Evolutionary conservation across 2,888 invertebrate genomes (phyloP), one percentile per base, ranked within the genome.

Genomic region (Schrankia costaestrigalis): DNA sequence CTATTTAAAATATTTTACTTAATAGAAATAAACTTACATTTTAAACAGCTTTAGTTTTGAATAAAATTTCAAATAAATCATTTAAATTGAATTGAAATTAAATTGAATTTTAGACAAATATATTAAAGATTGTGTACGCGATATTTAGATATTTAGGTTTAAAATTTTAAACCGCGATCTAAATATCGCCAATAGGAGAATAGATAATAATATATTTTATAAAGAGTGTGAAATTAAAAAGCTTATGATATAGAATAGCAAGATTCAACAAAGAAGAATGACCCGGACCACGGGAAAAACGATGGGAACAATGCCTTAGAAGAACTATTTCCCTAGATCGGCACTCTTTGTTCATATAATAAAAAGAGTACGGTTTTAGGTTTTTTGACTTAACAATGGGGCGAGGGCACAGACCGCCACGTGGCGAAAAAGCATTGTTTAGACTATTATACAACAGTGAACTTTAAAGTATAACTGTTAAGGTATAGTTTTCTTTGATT

Each of bases 321-420:
- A 64, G 65, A 64, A 54, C 57, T 63, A 66, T 76, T 79, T 75
- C 78, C 75, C 74, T 70, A 73, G 72, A 74, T 66, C 64, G 47
- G 54, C 46, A 30, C 41, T 51, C 71, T 72, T 81, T 80, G 78
- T 80, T 73, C 68, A n/a, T n/a, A n/a, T 47, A 53, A 46, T 49
- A 59, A 69, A 67, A 70, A 69, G 67, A 65, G 71, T 56, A 75
- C 75, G 75, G 73, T 71, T 83, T 75, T 62, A 71, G 75, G 76
- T 80, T 80, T 81, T 83, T 78, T 80, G 76, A 78, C 75, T 70
- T 71, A 71, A 79, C 77, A 78, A 77, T 69, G 57, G 65, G 52
- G 63, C 59, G 54, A 60, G 69, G 65, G 59, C 55, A 63, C 49
- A 46, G 54, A 66, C 46, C 48, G 82, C 63, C 85, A 84, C 85